Evolutionary conservation across 2,113 vertebrate genomes (phyloP).

Genomic region (Bolborhynchus lineola): DNA sequence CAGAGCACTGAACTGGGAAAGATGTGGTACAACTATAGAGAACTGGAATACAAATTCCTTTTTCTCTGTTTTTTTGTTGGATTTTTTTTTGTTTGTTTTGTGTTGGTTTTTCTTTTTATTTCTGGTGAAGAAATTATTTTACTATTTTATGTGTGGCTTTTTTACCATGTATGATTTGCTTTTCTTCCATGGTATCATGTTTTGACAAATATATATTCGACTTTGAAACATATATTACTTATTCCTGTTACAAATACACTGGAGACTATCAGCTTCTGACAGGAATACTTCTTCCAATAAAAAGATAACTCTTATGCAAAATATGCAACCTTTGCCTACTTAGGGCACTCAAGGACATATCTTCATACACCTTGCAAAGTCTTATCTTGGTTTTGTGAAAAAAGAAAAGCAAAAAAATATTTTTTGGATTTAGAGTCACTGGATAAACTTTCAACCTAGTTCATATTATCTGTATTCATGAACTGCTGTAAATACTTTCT

Average conservation of each 20-base stretch:
- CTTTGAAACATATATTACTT: neutral
- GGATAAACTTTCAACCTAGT: neutral
- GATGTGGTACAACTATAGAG: neutral
- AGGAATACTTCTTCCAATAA: fast-evolving
- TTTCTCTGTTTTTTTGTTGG: neutral
- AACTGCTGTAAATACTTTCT: neutral
- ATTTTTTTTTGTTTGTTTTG: neutral
- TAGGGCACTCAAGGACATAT: neutral
- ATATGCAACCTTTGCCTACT: neutral
- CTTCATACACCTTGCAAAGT: neutral
- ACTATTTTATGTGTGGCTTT: neutral
- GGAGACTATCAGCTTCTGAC: neutral
- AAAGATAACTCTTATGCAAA: neutral
- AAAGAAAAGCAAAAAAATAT: fast-evolving
- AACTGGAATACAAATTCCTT: neutral
- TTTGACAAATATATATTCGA: neutral
- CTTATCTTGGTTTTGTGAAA: neutral
- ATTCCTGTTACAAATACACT: neutral
- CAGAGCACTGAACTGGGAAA: neutral
- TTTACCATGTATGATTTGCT: neutral
- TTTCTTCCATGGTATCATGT: neutral
- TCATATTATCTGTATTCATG: neutral
- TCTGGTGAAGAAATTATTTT: neutral
- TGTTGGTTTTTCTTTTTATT: fast-evolving
- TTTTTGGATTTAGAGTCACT: neutral